phyloP scores from a whole-genome alignment of 2,113 vertebrate species.

The Eira barbara region DNA sequence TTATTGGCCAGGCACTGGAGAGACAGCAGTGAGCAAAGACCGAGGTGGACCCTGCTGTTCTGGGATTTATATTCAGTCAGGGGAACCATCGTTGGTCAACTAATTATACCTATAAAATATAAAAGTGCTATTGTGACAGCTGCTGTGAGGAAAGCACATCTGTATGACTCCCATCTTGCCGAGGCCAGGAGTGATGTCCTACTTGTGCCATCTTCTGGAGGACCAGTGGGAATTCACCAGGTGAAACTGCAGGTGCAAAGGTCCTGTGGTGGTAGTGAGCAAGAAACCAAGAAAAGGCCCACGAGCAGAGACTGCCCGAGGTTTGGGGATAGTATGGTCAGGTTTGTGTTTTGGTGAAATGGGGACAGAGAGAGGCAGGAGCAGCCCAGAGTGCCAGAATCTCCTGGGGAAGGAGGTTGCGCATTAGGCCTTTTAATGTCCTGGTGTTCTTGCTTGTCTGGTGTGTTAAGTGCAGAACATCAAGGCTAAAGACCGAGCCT shows the following conservation, averaged over 20 bases:
- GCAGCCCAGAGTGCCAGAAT: neutral
- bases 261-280: neutral
- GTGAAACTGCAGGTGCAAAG: neutral
- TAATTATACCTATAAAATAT: neutral
- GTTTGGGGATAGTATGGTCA: neutral
- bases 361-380: neutral
- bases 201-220: neutral
- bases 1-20: neutral
- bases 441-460: neutral
- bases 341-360: neutral
- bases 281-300: neutral
- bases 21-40: neutral
- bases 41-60: neutral
- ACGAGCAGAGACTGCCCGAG: accelerated
- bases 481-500: neutral
- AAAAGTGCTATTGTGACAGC: neutral
- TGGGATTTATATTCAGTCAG: neutral
- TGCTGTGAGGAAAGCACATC: neutral
- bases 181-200: neutral
- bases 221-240: neutral
- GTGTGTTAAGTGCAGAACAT: neutral
- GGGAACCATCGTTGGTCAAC: neutral
- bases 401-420: neutral
- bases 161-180: neutral
- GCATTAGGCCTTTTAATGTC: neutral